Conservation (phyloP, 2,888 invertebrate species). For the Camponotus fellah region DNA sequence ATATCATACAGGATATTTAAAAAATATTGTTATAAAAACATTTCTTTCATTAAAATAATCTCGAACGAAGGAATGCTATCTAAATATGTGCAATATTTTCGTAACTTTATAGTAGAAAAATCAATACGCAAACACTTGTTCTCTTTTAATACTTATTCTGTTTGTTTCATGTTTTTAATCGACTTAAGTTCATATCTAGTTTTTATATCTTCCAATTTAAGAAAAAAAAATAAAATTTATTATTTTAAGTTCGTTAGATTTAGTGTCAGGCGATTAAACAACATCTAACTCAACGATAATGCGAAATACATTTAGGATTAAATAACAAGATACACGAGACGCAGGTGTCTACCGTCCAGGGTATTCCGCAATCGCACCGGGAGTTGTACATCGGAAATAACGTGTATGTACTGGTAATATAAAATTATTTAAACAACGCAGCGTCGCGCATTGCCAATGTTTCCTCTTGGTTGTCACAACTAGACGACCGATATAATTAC, state of each 20-base stretch:
- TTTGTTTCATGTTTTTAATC: not conserved
- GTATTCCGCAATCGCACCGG: not conserved
- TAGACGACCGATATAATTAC: conserved; percentile 40
- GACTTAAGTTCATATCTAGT: not conserved
- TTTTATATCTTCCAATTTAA: not conserved
- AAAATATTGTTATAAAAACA: not conserved
- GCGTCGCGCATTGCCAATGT: conserved; percentile 11
- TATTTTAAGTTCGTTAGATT: not conserved
- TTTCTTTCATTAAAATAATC: not conserved
- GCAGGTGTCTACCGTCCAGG: conserved; percentile 38
- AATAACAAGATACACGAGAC: conserved; percentile 44
- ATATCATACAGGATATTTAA: not conserved
- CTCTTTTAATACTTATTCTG: not conserved
- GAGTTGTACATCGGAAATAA: not conserved
- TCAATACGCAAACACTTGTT: not conserved
- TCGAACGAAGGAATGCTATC: not conserved
- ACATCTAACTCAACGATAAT: conserved; percentile 21
- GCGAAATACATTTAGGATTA: conserved; percentile 35
- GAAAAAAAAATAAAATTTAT: not conserved
- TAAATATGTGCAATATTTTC: not conserved
- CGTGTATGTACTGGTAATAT: conserved; percentile 22
- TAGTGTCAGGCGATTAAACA: conserved; percentile 19
- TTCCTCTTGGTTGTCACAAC: conserved; percentile 19
- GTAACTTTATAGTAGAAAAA: not conserved
- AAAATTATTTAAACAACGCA: conserved; percentile 51